phyloP scores from a whole-genome alignment of 2,888 invertebrate genomes.

The Chrysolina oricalcia region DNA sequence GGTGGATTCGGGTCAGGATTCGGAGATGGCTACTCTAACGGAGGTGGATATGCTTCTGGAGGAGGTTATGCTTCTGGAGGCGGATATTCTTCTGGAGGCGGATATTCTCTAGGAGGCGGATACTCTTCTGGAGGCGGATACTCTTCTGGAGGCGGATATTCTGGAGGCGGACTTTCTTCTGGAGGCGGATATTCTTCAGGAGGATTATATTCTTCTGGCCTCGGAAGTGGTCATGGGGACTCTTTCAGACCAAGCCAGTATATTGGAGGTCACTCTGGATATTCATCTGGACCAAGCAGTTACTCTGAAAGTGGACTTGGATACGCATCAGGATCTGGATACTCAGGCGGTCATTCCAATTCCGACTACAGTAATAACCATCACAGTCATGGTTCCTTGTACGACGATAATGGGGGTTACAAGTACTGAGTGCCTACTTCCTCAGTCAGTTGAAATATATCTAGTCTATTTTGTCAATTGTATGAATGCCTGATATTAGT shows the following conservation, averaged over 20 bases:
- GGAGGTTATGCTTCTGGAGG: constrained; percentile 12
- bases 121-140: constrained; percentile 24
- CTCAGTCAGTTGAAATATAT: constrained; percentile 27
- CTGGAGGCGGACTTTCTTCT: neutral
- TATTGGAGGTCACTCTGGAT: constrained; percentile 16
- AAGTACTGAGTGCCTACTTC: constrained; percentile 55
- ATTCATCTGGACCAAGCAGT: constrained; percentile 37
- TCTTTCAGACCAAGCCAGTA: neutral
- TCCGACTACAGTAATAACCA: constrained; percentile 42
- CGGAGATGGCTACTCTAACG: constrained; percentile 4
- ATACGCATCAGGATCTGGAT: constrained; percentile 24
- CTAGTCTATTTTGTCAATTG: constrained; percentile 43
- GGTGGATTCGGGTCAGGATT: constrained; percentile 24
- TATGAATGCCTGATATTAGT: constrained; percentile 12
- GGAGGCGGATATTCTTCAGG: neutral
- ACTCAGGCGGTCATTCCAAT: constrained; percentile 43
- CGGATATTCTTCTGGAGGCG: constrained; percentile 33
- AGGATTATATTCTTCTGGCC: constrained; percentile 1
- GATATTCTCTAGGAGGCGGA: constrained; percentile 23
- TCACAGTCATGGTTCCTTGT: constrained; percentile 46
- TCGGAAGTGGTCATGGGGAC: neutral
- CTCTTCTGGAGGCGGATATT: constrained; percentile 2
- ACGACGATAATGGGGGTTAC: constrained; percentile 61
- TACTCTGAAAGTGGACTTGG: constrained; percentile 35
- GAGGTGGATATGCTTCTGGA: constrained; percentile 23